These are phyloP conservation scores for Netelia melanura DNA, from an alignment of 2,888 invertebrate species.

Conservation along the genomic window DNA sequence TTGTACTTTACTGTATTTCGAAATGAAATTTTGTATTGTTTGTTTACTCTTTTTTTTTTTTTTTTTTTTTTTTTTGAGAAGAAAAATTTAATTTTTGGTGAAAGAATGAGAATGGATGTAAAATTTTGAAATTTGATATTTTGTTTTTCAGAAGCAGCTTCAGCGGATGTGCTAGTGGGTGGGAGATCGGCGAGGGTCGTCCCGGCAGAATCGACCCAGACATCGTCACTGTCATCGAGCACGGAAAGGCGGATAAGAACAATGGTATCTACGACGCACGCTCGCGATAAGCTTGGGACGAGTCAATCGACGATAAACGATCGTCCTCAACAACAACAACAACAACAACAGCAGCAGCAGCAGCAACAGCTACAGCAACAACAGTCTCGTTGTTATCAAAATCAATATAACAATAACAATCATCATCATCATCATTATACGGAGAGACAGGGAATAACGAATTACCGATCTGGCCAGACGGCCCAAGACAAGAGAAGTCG, in stretches of 20 bases:
- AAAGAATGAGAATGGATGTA: neutral
- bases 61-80: neutral
- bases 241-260: slow-evolving; percentile 73
- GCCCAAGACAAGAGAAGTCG: slow-evolving; percentile 83
- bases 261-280: slow-evolving; percentile 83
- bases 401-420: slow-evolving; percentile 29
- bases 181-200: slow-evolving; percentile 76
- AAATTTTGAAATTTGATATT: slow-evolving; percentile 19
- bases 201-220: slow-evolving; percentile 73
- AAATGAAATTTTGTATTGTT: too few species aligned
- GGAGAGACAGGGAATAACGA: slow-evolving; percentile 41
- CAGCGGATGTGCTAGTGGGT: slow-evolving; percentile 78
- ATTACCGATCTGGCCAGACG: slow-evolving; percentile 73
- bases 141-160: slow-evolving; percentile 74
- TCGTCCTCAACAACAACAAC: slow-evolving; percentile 75
- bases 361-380: slow-evolving; percentile 53
- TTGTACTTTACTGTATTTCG: neutral
- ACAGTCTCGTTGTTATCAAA: slow-evolving; percentile 41
- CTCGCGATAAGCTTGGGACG: slow-evolving; percentile 79
- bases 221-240: slow-evolving; percentile 70
- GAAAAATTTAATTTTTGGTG: neutral
- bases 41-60: too few species aligned
- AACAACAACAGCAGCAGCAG: slow-evolving; percentile 68
- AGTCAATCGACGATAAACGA: slow-evolving; percentile 76
- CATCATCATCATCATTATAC: slow-evolving; percentile 35